Percentiles rank a stretch among this genome's conserved stretches.
Evolutionary conservation across 2,888 invertebrate species (phyloP).

Genomic region (Netelia fuscicornis): DNA sequence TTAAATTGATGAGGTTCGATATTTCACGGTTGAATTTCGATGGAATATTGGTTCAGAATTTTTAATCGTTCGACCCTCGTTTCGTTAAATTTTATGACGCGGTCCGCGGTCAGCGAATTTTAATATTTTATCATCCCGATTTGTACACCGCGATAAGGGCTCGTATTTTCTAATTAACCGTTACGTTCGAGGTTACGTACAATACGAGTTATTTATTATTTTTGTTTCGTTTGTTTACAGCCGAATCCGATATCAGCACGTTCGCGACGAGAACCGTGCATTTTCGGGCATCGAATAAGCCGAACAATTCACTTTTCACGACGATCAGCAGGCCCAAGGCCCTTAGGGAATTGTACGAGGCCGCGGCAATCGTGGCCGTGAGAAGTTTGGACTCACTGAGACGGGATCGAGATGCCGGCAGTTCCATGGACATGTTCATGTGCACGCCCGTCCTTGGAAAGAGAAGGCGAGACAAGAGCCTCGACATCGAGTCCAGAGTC

Average conservation of each 20-base stretch:
- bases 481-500: slow-evolving; percentile 95
- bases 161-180: not conserved
- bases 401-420: slow-evolving; percentile 87
- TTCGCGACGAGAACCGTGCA: slow-evolving; percentile 93
- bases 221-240: slow-evolving; percentile 87
- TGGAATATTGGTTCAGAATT: slow-evolving; percentile 10
- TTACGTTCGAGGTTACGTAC: not conserved
- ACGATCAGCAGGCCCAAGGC: slow-evolving; percentile 91
- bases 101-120: not conserved
- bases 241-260: slow-evolving; percentile 95
- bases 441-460: slow-evolving; percentile 93
- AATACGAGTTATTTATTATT: slow-evolving; percentile 59
- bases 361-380: slow-evolving; percentile 90
- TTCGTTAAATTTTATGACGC: not conserved
- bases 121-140: not conserved
- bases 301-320: slow-evolving; percentile 91
- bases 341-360: slow-evolving; percentile 91
- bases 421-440: slow-evolving; percentile 89
- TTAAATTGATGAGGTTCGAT: not conserved
- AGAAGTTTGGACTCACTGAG: slow-evolving; percentile 89
- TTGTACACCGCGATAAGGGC: not conserved
- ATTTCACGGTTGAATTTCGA: not conserved
- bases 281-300: slow-evolving; percentile 90
- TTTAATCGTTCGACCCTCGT: slow-evolving; percentile 1
- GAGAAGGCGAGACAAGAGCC: slow-evolving; percentile 89